Base-by-base conservation (phyloP, 1,140 invertebrate species). In the Drosophila albomicans region DNA sequence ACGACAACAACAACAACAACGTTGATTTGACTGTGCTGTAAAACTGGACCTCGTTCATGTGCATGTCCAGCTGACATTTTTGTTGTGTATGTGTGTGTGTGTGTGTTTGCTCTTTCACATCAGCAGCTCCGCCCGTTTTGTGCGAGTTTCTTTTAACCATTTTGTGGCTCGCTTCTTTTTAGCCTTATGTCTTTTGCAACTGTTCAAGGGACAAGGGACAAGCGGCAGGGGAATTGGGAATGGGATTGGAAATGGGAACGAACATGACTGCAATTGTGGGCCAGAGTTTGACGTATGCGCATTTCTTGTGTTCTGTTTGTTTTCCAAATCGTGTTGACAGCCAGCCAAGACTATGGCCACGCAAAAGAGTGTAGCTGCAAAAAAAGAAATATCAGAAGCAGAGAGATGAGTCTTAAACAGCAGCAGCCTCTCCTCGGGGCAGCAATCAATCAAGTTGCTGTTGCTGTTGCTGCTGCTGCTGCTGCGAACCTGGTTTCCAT, bases 311-410 rank as follows among this genome's bases (percentile, higher is more conserved):
- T 67, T 74, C 78, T 76, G 71, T 88, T 89, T 85, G 63, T 78
- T 78, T 65, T 62, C 78, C 74, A 72, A 89, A 77, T 81, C 75
- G 78, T 89, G 85, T 89, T 89, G 85, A 89, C 85, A 89, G 85
- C 54, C 45, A 30, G 51, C 25, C 65, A 72, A 43, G 61, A 61
- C 41, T 43, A 43, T 43, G 41, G 41, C 41, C n/a, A 43, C 11
- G 35, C 38, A 56, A 54, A 48, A 30, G 51, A 48, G 20, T 20
- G 20, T 20, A 49, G 70, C 25, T 25, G 20, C 3, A 25, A 25
- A 25, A 25, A 25, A 25, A 25, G 20, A 25, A 25, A 25, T 25
- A 25, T 25, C 20, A 25, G 20, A 25, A 25, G 20, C 20, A 25
- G 20, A 25, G 20, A 25, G 20, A 25, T 25, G 20, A 49, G 16